A percentile compares a stretch with the other conserved stretches of the same genome.
Conservation (phyloP, 2,888 invertebrate species). For the Lithosia quadra region DNA sequence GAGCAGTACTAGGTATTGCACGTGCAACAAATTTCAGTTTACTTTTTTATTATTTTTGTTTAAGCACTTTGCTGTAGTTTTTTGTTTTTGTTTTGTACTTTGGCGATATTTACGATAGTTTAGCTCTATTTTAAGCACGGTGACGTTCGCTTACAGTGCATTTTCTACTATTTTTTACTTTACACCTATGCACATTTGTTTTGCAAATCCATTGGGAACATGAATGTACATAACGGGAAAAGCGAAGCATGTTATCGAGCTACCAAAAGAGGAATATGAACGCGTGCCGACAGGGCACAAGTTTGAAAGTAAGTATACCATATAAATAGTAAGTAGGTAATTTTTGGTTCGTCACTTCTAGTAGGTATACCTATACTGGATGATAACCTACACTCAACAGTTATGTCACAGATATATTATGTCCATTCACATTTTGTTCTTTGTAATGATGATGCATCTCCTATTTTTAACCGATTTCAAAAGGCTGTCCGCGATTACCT, state of each 20-base stretch:
- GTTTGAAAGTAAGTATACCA: too few relatives aligned
- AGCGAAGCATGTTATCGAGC: neutral
- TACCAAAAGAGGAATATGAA: too few relatives aligned
- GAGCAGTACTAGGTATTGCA: constrained; percentile 32
- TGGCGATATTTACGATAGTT: constrained; percentile 47
- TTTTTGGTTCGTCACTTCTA: too few relatives aligned
- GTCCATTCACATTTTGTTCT: too few relatives aligned
- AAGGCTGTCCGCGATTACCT: too few relatives aligned
- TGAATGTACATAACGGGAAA: neutral
- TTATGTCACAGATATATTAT: too few relatives aligned
- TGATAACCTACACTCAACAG: too few relatives aligned
- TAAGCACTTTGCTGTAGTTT: constrained; percentile 26
- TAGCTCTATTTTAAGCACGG: constrained; percentile 47
- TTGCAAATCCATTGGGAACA: constrained; percentile 55
- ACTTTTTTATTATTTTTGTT: constrained; percentile 51
- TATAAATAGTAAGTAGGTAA: too few relatives aligned
- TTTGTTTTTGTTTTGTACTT: constrained; percentile 33
- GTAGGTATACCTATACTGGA: too few relatives aligned
- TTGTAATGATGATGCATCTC: too few relatives aligned
- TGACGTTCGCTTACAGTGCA: constrained; percentile 36
- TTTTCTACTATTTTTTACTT: constrained; percentile 54
- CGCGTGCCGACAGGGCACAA: too few relatives aligned
- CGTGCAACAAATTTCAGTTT: constrained; percentile 39
- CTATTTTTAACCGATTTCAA: too few relatives aligned
- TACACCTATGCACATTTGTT: constrained; percentile 48